Percentiles rank a stretch among this genome's conserved stretches.
These are phyloP conservation scores for Scelioninae gen. 1 DNA, from an alignment of 2,888 invertebrate species.

Conservation along the genomic window DNA sequence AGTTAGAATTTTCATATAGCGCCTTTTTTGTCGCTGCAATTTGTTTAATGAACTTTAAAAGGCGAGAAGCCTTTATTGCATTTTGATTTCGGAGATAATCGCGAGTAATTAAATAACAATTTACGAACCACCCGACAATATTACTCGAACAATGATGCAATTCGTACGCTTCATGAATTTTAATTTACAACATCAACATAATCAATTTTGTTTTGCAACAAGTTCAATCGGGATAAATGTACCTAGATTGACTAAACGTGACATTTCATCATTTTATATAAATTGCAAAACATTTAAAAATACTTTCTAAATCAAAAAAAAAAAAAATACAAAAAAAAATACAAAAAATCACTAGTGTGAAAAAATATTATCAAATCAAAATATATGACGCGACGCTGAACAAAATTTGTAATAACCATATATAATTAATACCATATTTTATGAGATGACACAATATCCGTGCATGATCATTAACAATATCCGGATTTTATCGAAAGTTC, in stretches of 20 bases:
- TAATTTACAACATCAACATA: slow-evolving; percentile 25
- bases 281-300: no score
- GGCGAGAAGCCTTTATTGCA: slow-evolving; percentile 14
- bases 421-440: slow-evolving; percentile 20
- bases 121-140: slow-evolving; percentile 5
- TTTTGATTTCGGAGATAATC: slow-evolving; percentile 38
- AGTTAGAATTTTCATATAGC: no score
- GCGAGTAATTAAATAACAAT: slow-evolving; percentile 32
- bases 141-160: slow-evolving; percentile 7
- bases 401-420: neutral
- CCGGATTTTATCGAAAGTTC: slow-evolving; percentile 6
- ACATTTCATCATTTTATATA: no score
- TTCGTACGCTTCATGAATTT: slow-evolving; percentile 43
- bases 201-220: slow-evolving; percentile 5
- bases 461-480: slow-evolving; percentile 25
- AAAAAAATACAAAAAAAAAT: no score
- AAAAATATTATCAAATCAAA: no score
- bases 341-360: no score
- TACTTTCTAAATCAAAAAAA: no score
- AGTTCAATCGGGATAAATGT: no score
- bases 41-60: slow-evolving; percentile 6
- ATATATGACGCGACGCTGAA: no score
- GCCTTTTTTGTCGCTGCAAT: no score
- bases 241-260: no score
- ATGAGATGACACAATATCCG: slow-evolving; percentile 19